These are phyloP conservation scores for Cassiopea xamachana DNA, from an alignment of 30 jellyfish, hydroid and myxozoan species.

Conservation along the genomic window DNA sequence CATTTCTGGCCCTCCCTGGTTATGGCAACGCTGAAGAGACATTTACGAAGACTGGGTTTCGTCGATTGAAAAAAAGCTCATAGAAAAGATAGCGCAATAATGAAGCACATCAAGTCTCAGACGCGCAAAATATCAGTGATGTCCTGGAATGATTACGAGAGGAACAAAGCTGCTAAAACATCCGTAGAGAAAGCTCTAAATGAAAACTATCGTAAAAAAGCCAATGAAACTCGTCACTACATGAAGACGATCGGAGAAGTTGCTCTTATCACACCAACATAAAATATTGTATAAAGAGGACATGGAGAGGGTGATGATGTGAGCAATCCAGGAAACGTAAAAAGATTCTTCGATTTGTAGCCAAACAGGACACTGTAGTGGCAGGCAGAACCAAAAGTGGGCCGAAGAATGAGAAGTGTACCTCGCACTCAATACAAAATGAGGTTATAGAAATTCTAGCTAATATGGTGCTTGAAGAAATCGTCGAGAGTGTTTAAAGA, in stretches of 20 bases:
- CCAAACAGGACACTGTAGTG: slow-evolving; percentile 44
- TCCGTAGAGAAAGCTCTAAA: slow-evolving; percentile 46
- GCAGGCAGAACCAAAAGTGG: slow-evolving; percentile 38
- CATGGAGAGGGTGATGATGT: neutral
- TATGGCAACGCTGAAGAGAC: slow-evolving; percentile 41
- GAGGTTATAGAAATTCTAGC: slow-evolving; percentile 30
- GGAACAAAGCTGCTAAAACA: slow-evolving; percentile 52
- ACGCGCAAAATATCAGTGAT: slow-evolving; percentile 34
- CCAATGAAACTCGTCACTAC: neutral
- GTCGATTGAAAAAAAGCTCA: slow-evolving; percentile 53
- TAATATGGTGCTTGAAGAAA: slow-evolving; percentile 30
- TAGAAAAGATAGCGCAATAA: slow-evolving; percentile 43
- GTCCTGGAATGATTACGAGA: slow-evolving; percentile 46
- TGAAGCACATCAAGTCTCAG: slow-evolving; percentile 47
- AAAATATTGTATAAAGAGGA: neutral
- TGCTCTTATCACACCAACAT: neutral
- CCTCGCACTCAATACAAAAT: slow-evolving; percentile 38
- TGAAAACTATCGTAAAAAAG: neutral
- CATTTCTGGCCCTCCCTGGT: slow-evolving; percentile 33
- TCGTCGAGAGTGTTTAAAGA: slow-evolving; percentile 7
- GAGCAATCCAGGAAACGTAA: slow-evolving; percentile 22
- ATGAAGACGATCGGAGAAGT: neutral
- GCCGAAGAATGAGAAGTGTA: slow-evolving; percentile 45
- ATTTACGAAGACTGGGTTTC: slow-evolving; percentile 28
- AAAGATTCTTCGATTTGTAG: slow-evolving; percentile 8